Percentiles rank a stretch among this genome's conserved stretches.
Conservation (phyloP, 2,797 vertebrate species). For the Platalea minor region DNA sequence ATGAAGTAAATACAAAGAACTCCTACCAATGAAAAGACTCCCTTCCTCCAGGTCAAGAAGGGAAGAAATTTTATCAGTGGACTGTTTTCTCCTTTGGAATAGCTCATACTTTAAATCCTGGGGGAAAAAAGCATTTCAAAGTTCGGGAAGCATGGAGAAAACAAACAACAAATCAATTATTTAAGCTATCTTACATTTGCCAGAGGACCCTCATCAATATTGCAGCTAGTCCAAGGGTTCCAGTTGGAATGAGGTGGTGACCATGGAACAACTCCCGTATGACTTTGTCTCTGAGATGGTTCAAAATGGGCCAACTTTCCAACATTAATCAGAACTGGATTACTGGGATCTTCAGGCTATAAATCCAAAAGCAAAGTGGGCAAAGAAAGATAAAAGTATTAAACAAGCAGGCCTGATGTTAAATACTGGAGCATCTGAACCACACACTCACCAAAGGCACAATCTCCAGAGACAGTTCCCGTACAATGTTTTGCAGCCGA, state of each 20-base stretch:
- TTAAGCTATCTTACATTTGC: constrained; percentile 69
- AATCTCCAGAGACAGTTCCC: constrained; percentile 82
- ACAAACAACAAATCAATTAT: neutral
- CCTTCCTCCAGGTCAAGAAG: neutral
- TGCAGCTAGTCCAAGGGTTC: constrained; percentile 98
- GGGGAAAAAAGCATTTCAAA: neutral
- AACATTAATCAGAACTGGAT: constrained; percentile 82
- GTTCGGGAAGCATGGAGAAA: neutral
- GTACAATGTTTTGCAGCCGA: constrained; percentile 75
- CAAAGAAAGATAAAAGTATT: neutral
- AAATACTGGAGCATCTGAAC: neutral
- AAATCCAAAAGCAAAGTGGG: neutral
- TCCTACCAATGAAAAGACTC: neutral
- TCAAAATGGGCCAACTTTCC: constrained; percentile 91
- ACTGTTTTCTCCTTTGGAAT: neutral
- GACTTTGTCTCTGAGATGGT: constrained; percentile 86
- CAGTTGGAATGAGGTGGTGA: constrained; percentile 97
- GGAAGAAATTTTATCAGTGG: neutral
- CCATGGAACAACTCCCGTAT: constrained; percentile 90
- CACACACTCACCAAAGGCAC: constrained; percentile 74
- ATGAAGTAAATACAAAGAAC: neutral
- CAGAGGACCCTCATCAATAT: constrained; percentile 95
- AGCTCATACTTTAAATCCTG: neutral
- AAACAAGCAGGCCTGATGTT: neutral
- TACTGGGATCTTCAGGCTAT: constrained; percentile 79